phyloP scores from a whole-genome alignment of 1,140 invertebrate genomes.

The Plodia interpunctella region DNA sequence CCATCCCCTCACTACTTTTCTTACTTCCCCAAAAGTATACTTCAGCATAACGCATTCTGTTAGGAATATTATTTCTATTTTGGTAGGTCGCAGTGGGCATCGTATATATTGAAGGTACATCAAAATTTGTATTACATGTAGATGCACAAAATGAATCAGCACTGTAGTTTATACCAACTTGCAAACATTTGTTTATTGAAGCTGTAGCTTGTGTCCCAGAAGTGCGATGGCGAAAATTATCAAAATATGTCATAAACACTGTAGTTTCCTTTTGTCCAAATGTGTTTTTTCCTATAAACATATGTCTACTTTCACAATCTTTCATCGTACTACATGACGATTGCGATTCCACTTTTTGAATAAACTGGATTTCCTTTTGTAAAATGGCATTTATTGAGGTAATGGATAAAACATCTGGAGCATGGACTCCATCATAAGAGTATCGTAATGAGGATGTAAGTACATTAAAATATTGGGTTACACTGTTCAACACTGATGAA shows the following conservation, averaged over 20 bases:
- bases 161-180: slow-evolving; percentile 28
- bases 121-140: slow-evolving; percentile 17
- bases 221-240: slow-evolving; percentile 33
- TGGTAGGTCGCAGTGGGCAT: slow-evolving; percentile 19
- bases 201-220: slow-evolving; percentile 63
- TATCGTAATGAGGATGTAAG: not conserved
- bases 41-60: slow-evolving; percentile 30
- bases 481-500: not conserved
- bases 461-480: not conserved
- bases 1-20: slow-evolving; percentile 48
- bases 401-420: not conserved
- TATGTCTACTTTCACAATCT: slow-evolving; percentile 1
- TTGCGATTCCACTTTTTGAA: not conserved
- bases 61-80: slow-evolving; percentile 13
- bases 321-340: not conserved
- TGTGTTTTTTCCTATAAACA: slow-evolving; percentile 11
- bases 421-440: not conserved
- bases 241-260: slow-evolving; percentile 52
- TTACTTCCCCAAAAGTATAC: slow-evolving; percentile 55
- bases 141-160: not conserved
- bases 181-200: slow-evolving; percentile 64
- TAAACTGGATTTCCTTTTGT: not conserved
- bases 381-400: not conserved
- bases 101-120: slow-evolving; percentile 29
- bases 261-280: slow-evolving; percentile 41